A percentile compares a stretch with the other conserved stretches of the same genome.
phyloP scores from a whole-genome alignment of 2,797 vertebrate species.

The Toxotes lorentzi region DNA sequence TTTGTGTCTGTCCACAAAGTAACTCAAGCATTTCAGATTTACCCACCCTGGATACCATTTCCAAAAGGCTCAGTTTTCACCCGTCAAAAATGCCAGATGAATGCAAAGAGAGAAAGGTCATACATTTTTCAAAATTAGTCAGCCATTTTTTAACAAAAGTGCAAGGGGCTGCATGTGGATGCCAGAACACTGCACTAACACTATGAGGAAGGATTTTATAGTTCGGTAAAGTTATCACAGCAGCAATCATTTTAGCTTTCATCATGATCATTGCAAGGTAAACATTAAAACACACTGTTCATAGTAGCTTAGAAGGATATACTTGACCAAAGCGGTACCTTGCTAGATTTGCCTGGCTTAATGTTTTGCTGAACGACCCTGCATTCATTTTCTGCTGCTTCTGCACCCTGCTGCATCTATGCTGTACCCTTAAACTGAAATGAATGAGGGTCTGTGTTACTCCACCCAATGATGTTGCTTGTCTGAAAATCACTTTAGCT shows the following conservation, averaged over 20 bases:
- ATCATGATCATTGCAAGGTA: neutral
- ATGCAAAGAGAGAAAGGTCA: neutral
- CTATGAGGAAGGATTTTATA: neutral
- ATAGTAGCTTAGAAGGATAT: neutral
- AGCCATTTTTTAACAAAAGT: neutral
- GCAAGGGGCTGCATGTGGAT: neutral
- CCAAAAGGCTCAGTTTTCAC: neutral
- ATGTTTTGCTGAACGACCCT: neutral
- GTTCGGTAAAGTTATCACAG: neutral
- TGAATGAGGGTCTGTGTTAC: slow-evolving; percentile 2
- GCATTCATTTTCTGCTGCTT: neutral
- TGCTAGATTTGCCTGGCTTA: neutral
- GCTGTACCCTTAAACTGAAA: neutral
- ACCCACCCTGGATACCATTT: neutral
- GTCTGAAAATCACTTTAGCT: slow-evolving; percentile 2
- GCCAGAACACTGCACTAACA: neutral
- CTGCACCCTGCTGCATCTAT: neutral
- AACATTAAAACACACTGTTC: neutral
- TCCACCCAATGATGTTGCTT: slow-evolving; percentile 7
- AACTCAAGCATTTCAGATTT: neutral
- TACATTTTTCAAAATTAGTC: neutral
- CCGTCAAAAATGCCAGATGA: neutral
- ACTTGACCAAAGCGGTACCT: neutral
- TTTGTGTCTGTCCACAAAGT: neutral
- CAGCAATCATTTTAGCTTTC: neutral